These are phyloP conservation scores for Chrysotoxum bicinctum DNA, from an alignment of 2,888 invertebrate genomes.

Conservation along the genomic window DNA sequence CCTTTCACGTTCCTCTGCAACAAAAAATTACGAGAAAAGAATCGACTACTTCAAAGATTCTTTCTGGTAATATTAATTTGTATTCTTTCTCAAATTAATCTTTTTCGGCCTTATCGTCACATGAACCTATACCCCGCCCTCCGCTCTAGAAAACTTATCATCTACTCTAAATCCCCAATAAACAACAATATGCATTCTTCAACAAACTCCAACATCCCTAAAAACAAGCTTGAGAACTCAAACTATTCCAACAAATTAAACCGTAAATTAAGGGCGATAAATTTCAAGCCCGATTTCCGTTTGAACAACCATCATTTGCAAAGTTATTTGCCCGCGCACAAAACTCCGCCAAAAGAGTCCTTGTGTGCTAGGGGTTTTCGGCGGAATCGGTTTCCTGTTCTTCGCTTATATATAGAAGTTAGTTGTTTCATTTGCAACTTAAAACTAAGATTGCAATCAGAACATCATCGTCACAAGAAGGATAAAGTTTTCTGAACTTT, in stretches of 20 bases:
- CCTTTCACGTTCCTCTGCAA: no score
- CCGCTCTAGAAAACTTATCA: constrained; percentile 15
- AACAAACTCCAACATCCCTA: neutral
- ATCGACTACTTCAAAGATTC: no score
- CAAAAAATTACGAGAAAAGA: no score
- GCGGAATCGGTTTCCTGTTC: constrained; percentile 53
- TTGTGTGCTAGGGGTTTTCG: constrained; percentile 21
- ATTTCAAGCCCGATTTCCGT: constrained; percentile 71
- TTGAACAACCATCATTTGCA: constrained; percentile 64
- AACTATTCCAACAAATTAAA: constrained; percentile 17
- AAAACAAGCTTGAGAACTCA: neutral
- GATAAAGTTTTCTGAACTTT: constrained; percentile 64
- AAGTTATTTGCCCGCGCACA: constrained; percentile 57
- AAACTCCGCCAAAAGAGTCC: constrained; percentile 56
- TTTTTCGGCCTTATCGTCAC: neutral
- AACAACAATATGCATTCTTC: constrained; percentile 18
- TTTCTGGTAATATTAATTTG: no score
- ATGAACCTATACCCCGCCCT: no score
- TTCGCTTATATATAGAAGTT: constrained; percentile 16
- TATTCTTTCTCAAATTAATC: no score
- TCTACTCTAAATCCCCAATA: constrained; percentile 9
- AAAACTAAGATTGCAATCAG: constrained; percentile 63
- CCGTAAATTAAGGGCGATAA: constrained; percentile 65
- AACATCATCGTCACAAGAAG: constrained; percentile 26
- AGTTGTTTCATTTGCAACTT: constrained; percentile 62